Percentiles rank a stretch among this genome's conserved stretches.
Conservation (phyloP, 2,113 vertebrate species). For the Osmerus mordax region DNA sequence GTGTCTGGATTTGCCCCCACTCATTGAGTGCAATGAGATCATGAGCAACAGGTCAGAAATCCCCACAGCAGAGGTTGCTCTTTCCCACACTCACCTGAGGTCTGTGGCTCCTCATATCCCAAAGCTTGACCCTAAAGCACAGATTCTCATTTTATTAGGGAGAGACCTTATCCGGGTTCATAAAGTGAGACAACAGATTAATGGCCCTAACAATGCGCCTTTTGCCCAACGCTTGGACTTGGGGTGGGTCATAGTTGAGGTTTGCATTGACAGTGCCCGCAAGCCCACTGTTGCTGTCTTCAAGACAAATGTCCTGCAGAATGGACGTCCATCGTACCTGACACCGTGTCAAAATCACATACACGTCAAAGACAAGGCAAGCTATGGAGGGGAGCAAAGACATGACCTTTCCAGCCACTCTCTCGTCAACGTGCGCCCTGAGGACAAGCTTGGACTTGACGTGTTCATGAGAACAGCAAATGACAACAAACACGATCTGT, state of each 20-base stretch:
- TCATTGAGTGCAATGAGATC: neutral
- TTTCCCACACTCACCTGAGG: conserved; percentile 12
- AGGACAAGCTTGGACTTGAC: neutral
- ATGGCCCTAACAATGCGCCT: neutral
- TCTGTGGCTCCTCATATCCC: neutral
- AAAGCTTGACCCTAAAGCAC: neutral
- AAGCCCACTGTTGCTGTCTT: conserved; percentile 13
- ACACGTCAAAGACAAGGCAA: conserved; percentile 17
- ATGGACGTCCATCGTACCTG: conserved; percentile 10
- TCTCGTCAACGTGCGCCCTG: neutral
- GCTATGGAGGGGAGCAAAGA: neutral
- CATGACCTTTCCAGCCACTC: neutral
- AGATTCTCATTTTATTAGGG: conserved; percentile 24
- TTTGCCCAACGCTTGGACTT: conserved; percentile 34
- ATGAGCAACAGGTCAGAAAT: conserved; percentile 16
- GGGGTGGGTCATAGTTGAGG: conserved; percentile 32
- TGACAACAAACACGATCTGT: neutral
- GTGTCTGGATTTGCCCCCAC: neutral
- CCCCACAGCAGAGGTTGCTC: conserved; percentile 3
- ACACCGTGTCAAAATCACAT: conserved; percentile 14
- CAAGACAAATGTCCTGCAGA: conserved; percentile 20
- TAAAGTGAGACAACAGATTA: conserved; percentile 30
- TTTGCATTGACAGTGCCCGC: conserved; percentile 14
- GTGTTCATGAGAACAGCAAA: conserved; percentile 18
- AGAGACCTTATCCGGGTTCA: conserved; percentile 22